Base-by-base conservation (phyloP, 2,113 vertebrate genomes). In the Macquaria ambigua region DNA sequence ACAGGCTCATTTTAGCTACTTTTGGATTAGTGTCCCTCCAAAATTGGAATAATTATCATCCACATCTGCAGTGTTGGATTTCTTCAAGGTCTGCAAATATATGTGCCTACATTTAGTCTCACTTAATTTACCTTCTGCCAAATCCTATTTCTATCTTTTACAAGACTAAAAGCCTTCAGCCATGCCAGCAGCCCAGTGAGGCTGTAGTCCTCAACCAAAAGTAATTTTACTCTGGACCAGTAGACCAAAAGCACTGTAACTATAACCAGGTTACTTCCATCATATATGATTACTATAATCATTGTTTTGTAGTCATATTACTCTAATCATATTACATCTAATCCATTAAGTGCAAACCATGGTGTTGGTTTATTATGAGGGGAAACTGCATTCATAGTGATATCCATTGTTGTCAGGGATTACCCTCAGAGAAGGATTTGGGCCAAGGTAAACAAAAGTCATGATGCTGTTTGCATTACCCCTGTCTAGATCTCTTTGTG, bases 51-150 rank as follows among this genome's bases (percentile, higher is more conserved):
- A 74, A 74, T 82, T 75, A 77, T 87, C 64, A 79, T 59, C n/a
- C 71, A 88, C 82, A 90, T 92, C 83, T 85, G 83, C 69, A 70
- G 31, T 59, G 58, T 59, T 74, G 46, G 28, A 70, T 79, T 79
- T 56, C 39, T 64, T 72, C 14, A 39, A 28, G 20, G 37, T 79
- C 20, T 82, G 46, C 52, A 74, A 53, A 62, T 53, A 6, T 34
- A 10, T 46, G 9, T 18, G 39, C 21, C n/a, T 67, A 41, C 10
- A 41, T 72, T 43, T 46, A 8, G 83, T 53, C 20, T 55, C 16
- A 68, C n/a, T 41, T 76, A 25, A 7, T 53, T 55, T 72, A 14
- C 71, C 72, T 77, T 61, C 37, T 85, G 41, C 61, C 63, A 62
- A 61, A 46, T 78, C 3, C 11, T 55, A 20, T 37, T 41, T 61